Conservation (phyloP, 1,140 invertebrate genomes). For the Ceratoteleas bidentatus region DNA sequence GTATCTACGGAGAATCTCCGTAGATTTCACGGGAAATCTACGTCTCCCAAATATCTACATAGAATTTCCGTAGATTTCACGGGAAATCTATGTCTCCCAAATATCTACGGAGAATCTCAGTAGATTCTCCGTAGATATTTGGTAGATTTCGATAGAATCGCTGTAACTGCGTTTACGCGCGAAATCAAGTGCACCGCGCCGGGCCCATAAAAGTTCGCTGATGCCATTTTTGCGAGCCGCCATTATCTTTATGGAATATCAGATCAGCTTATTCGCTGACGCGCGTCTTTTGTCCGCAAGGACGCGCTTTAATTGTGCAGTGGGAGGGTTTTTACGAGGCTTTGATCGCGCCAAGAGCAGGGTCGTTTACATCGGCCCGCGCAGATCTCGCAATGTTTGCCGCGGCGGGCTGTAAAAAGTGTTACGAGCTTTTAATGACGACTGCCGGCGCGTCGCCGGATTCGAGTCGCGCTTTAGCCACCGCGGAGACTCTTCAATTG, state of each 20-base stretch:
- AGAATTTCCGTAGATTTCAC: no score
- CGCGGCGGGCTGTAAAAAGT: slow-evolving; percentile 35
- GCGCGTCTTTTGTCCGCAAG: slow-evolving; percentile 19
- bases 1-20: no score
- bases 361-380: slow-evolving; percentile 20
- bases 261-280: slow-evolving; percentile 18
- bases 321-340: slow-evolving; percentile 39
- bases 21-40: no score
- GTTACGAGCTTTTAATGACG: slow-evolving; percentile 59
- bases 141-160: no score
- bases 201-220: no score
- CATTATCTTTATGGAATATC: slow-evolving; percentile 19
- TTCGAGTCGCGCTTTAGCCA: slow-evolving; percentile 28
- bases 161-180: no score
- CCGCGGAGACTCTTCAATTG: slow-evolving; percentile 39
- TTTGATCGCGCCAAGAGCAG: slow-evolving; percentile 29
- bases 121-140: no score
- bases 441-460: no score
- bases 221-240: neutral
- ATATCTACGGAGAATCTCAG: no score
- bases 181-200: no score
- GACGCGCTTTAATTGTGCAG: slow-evolving; percentile 31
- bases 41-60: no score
- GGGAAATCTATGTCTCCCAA: no score
- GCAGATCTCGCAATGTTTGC: slow-evolving; percentile 40